Evolutionary conservation across 1,140 invertebrate genomes (phyloP).

Genomic region (Sarcophaga peregrina): DNA sequence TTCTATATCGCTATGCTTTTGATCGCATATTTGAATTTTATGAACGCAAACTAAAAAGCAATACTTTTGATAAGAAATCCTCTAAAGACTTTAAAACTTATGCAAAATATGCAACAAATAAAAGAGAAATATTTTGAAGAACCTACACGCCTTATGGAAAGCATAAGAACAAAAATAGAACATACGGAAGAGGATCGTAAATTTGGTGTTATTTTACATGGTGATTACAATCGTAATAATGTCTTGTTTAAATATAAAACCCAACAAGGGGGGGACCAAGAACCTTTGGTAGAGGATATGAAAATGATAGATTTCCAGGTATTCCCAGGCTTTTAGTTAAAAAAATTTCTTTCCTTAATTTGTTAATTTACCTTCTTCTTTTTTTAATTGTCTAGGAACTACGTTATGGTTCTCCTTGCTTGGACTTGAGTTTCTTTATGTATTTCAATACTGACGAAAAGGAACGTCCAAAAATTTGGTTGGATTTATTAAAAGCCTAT

Average conservation of each 20-base stretch:
- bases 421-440: conserved; percentile 62
- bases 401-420: conserved; percentile 55
- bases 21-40: conserved; percentile 59
- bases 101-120: conserved; percentile 45
- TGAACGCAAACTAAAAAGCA: conserved; percentile 48
- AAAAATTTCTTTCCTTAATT: conserved; percentile 10
- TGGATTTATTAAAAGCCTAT: conserved; percentile 44
- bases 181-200: conserved; percentile 47
- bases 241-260: conserved; percentile 55
- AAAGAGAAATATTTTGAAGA: conserved; percentile 50
- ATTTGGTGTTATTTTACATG: conserved; percentile 60
- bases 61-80: conserved; percentile 39
- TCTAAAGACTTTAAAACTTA: conserved; percentile 41
- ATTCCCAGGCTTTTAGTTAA: background rate
- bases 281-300: conserved; percentile 46
- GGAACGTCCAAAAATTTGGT: conserved; percentile 46
- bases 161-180: conserved; percentile 48
- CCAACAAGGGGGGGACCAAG: conserved; percentile 49
- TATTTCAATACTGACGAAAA: conserved; percentile 57
- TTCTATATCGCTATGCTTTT: conserved; percentile 55
- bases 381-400: conserved; percentile 52
- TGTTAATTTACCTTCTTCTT: background rate
- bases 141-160: conserved; percentile 54
- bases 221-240: conserved; percentile 64
- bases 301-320: conserved; percentile 62